Base-by-base conservation (phyloP, 2,113 vertebrate species). In the Hemiscyllium ocellatum region DNA sequence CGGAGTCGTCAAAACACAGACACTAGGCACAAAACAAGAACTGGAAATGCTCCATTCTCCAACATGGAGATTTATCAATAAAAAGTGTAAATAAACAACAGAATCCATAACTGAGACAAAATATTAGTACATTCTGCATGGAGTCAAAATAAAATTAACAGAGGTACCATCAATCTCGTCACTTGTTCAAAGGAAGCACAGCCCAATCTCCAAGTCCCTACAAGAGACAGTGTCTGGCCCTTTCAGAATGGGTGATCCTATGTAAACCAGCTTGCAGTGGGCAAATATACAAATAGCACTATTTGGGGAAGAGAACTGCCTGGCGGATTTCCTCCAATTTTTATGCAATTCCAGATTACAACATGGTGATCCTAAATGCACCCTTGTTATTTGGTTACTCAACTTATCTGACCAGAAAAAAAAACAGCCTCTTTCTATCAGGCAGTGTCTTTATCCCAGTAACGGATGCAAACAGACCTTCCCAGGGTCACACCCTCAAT, bases 221-320 rank as follows among this genome's bases (percentile, higher is more conserved):
- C 61, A 20, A 66, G 29, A 93, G 89, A 66, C 89, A 66, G 17
- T 12, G 65, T 66, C 56, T n/a, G n/a, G 56, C 15, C 61, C 61
- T 65, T 65, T 17, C 89, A 91, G 61, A 66, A 33, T n/a, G 29
- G 89, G 56, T 91, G 52, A 56, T 61, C 33, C 56, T 33, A 22
- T 22, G 15, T 33, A n/a, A 91, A 65, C 56, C 89, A 91, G 52
- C 15, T 65, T 91, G 26, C 6, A 91, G 37, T 66, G 19, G 33
- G 33, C 89, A 91, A 93, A 93, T 37, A 66, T 93, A 93, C 33
- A 93, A 93, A 93, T 66, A 93, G 61, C 89, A 83, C 37, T 66
- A 56, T 91, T 91, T 65, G 20, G 33, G 61, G 61, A 83, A 83
- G 1, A 10, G 89, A 24, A 22, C 56, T 2, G 37, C 61, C 29